Conservation (phyloP, 2,113 vertebrate species). For the Hiodon alosoides region DNA sequence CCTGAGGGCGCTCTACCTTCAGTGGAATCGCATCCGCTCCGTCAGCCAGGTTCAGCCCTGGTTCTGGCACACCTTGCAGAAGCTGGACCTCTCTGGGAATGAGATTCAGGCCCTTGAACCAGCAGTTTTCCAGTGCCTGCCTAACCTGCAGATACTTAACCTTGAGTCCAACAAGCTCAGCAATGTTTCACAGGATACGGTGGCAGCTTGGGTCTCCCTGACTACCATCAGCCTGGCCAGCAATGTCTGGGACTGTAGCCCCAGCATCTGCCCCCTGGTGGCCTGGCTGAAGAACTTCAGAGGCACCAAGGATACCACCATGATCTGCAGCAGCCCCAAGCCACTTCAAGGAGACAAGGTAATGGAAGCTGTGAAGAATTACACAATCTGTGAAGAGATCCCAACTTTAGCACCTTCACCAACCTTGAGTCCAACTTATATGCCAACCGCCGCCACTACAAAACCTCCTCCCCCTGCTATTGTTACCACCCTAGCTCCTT, state of each 20-base stretch:
- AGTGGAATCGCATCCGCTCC: constrained; percentile 90
- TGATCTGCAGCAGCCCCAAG: constrained; percentile 91
- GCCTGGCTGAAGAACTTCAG: constrained; percentile 84
- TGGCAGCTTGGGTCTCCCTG: constrained; percentile 84
- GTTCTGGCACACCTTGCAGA: constrained; percentile 89
- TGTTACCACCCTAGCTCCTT: constrained; percentile 36
- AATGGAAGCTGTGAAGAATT: constrained; percentile 78
- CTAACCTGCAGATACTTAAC: constrained; percentile 85
- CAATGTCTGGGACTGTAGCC: constrained; percentile 92
- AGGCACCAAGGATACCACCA: constrained; percentile 81
- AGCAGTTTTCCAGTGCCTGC: constrained; percentile 83
- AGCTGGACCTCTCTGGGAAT: constrained; percentile 91
- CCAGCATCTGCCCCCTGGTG: constrained; percentile 84
- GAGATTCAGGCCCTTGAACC: constrained; percentile 85
- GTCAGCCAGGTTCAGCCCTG: constrained; percentile 81
- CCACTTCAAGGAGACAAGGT: constrained; percentile 84
- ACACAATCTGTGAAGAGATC: constrained; percentile 69
- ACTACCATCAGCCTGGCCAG: constrained; percentile 82
- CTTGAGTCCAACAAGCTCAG: constrained; percentile 94
- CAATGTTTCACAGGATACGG: constrained; percentile 80
- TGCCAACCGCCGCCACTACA: constrained; percentile 42
- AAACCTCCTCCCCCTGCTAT: constrained; percentile 54
- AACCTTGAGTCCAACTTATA: constrained; percentile 33
- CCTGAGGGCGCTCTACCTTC: constrained; percentile 85
- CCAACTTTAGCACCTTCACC: constrained; percentile 25